Evolutionary conservation across 2,888 invertebrate species (phyloP).

Genomic region (Matsumyia berberina): DNA sequence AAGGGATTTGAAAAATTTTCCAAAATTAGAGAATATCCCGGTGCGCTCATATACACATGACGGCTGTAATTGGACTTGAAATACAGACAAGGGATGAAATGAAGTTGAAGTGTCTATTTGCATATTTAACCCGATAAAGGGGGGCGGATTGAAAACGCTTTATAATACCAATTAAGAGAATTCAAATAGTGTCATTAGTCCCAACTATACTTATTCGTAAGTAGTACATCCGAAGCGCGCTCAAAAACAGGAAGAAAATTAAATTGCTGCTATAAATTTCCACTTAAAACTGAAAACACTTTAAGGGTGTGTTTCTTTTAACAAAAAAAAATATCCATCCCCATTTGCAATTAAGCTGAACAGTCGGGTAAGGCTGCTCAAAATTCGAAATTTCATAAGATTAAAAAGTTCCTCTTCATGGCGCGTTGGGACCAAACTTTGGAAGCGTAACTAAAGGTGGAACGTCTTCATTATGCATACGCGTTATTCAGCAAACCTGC

Average conservation of each 20-base stretch:
- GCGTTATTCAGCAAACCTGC: conserved; percentile 52
- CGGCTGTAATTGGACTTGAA: conserved; percentile 74
- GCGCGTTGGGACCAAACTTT: conserved; percentile 66
- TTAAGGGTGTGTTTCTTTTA: conserved; percentile 46
- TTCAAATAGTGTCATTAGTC: conserved; percentile 63
- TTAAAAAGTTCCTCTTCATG: conserved; percentile 65
- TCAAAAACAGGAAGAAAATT: conserved; percentile 18
- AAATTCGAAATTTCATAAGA: conserved; percentile 56
- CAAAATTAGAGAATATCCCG: conserved; percentile 63
- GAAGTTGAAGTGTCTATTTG: conserved; percentile 69
- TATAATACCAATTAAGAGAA: conserved; percentile 52
- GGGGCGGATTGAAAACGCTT: conserved; percentile 51
- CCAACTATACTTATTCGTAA: conserved; percentile 32
- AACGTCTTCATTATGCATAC: conserved; percentile 73
- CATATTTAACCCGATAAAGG: conserved; percentile 39
- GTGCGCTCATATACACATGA: conserved; percentile 70
- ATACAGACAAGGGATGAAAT: conserved; percentile 70
- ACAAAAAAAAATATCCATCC: not conserved
- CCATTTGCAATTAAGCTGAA: conserved; percentile 53
- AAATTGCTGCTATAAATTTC: conserved; percentile 40
- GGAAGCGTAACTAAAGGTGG: conserved; percentile 57
- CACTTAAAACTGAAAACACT: conserved; percentile 21
- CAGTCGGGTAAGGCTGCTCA: conserved; percentile 35
- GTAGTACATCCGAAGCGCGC: not conserved
- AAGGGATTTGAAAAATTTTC: conserved; percentile 71